Base-by-base conservation (phyloP, 2,888 invertebrate species). In the Blastobasis lacticolella region DNA sequence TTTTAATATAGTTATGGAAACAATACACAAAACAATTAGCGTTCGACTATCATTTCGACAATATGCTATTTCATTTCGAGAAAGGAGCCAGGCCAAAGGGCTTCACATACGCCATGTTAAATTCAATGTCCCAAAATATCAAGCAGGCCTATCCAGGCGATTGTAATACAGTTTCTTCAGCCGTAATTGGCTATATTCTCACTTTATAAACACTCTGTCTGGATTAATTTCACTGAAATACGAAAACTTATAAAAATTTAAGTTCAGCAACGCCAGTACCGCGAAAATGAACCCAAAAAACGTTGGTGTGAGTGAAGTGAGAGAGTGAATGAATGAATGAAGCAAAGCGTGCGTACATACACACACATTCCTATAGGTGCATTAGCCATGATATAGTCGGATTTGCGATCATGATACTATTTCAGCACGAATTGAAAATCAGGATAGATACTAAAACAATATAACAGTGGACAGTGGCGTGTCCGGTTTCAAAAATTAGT, bases 61-160 rank as follows among this genome's bases (percentile, higher is more conserved):
- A 81, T 79, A 77, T 78, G 73, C 71, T 71, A 78, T 78, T 84
- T 81, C 84, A 68, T 68, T 72, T 69, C 80, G 81, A 78, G 74
- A 75, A 73, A 72, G 73, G 67, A 67, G 66, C 71, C 69, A 68
- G 23, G 58, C 66, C 61, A 62, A 69, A 69, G 69, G 69, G 73
- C 75, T 77, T 78, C 75, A 74, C 81, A 74, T 85, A 78, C 87
- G 86, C 86, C 87, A 87, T 86, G 71, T 71, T 72, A 68, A 64
- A 67, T 73, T 58, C 23, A 23, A 23, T 23, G 23, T 23, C 23
- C 23, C 23, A 23, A 23, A 23, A 23, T 23, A 23, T 23, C 23
- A 23, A 23, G 23, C 64, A 57, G 57, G 55, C 55, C 58, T 45
- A 49, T 52, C 47, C 51, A 8, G 56, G 63, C 45, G 59, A 52